phyloP scores from a whole-genome alignment of 2,797 vertebrate species.

The Peromyscus attwateri region DNA sequence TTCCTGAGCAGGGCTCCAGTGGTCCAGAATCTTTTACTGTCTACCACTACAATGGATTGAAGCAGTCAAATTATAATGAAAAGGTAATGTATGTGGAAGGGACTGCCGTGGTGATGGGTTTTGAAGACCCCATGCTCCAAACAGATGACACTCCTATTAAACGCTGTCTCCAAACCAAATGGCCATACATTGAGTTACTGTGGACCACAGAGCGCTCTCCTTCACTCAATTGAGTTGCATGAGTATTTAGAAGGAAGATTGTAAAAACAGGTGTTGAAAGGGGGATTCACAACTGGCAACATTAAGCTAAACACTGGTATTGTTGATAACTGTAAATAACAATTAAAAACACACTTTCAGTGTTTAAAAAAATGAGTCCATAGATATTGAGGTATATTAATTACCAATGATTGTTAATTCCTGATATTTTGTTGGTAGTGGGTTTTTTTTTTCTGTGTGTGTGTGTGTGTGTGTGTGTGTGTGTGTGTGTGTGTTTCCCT shows the following conservation, averaged over 20 bases:
- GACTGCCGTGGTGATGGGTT: constrained; percentile 95
- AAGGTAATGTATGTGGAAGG: constrained; percentile 98
- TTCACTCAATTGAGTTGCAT: constrained; percentile 94
- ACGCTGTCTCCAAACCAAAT: constrained; percentile 98
- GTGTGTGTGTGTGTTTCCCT: too few species aligned
- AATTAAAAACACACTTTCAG: constrained; percentile 88
- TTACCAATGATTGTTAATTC: too few species aligned
- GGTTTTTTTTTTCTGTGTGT: too few species aligned
- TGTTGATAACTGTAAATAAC: constrained; percentile 88
- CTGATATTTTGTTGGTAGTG: too few species aligned
- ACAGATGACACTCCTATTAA: constrained; percentile 98
- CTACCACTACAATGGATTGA: constrained; percentile 99
- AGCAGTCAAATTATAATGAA: constrained; percentile 98
- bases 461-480: too few species aligned
- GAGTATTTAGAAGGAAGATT: background rate
- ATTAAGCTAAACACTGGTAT: constrained; percentile 87
- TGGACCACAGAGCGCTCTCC: constrained; percentile 97
- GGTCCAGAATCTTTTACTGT: constrained; percentile 98
- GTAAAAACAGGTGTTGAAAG: background rate
- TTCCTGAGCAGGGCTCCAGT: constrained; percentile 98
- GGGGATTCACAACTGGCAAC: constrained; percentile 62
- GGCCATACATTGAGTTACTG: constrained; percentile 97
- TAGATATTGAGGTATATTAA: too few species aligned
- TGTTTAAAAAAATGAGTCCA: constrained; percentile 83
- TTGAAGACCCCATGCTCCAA: constrained; percentile 98